Conservation (phyloP, 2,113 vertebrate species). For the Cryptoleucopteryx plumbea region DNA sequence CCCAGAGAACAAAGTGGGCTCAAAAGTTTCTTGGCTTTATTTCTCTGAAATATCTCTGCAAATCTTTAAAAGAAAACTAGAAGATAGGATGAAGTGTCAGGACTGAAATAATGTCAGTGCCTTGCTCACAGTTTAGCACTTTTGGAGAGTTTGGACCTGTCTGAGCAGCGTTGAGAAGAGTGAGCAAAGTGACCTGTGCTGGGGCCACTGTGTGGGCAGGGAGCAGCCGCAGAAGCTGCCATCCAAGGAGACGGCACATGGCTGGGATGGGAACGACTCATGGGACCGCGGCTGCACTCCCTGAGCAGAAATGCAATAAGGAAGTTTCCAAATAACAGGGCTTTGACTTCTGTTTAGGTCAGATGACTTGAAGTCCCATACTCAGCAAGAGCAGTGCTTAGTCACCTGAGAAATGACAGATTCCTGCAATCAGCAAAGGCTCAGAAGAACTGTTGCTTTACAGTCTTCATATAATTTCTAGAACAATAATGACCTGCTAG, state of each 20-base stretch:
- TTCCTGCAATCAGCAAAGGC: not conserved
- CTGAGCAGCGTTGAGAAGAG: too few relatives aligned
- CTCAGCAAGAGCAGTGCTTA: not conserved
- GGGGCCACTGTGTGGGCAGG: not conserved
- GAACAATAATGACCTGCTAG: not conserved
- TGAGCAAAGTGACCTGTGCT: not conserved
- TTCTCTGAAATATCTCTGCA: too few relatives aligned
- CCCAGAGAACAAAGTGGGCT: not conserved
- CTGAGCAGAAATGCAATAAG: not conserved
- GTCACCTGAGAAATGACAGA: not conserved
- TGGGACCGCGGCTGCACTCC: not conserved
- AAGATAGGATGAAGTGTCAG: not conserved
- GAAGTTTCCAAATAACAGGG: not conserved
- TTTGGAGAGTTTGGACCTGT: not conserved
- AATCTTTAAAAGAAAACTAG: not conserved
- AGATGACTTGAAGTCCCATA: not conserved
- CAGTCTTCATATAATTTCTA: not conserved
- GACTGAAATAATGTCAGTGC: not conserved
- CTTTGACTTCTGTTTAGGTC: not conserved
- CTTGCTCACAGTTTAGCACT: not conserved
- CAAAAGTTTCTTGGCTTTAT: not conserved
- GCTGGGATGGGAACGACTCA: rapidly evolving
- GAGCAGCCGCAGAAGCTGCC: not conserved
- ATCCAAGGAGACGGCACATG: rapidly evolving
- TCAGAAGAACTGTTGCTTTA: not conserved